A percentile compares a stretch with the other conserved stretches of the same genome.
Conservation (phyloP, 2,113 vertebrate species). For the Lamprotornis superbus region DNA sequence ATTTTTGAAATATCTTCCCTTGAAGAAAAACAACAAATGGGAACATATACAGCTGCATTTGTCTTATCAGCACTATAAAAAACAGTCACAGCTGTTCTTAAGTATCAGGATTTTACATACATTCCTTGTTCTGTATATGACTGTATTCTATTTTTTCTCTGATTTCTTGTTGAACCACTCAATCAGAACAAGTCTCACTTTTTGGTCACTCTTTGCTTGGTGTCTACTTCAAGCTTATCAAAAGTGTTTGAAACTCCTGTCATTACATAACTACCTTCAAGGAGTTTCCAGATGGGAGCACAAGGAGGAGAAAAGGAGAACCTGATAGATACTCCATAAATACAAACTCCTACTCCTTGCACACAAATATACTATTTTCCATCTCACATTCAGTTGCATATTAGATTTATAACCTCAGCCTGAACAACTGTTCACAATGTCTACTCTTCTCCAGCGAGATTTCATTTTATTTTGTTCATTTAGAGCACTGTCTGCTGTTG, state of each 20-base stretch:
- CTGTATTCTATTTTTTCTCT: background rate
- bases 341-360: background rate
- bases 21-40: background rate
- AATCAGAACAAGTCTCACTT: background rate
- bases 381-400: background rate
- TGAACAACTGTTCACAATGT: background rate
- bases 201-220: background rate
- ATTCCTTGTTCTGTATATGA: background rate
- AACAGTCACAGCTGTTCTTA: background rate
- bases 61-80: background rate
- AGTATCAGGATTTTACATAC: background rate
- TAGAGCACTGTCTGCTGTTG: background rate
- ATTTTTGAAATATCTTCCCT: background rate
- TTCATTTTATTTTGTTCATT: background rate
- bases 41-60: background rate
- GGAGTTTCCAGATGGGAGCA: background rate
- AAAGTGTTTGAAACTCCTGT: background rate
- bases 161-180: background rate
- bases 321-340: background rate
- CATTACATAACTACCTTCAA: background rate
- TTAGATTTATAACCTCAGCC: background rate
- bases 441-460: background rate
- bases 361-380: background rate
- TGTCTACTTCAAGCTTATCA: background rate
- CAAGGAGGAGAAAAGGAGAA: background rate